Conservation (phyloP, 2,888 invertebrate species). For the Spatulosminthurus flaviceps region DNA sequence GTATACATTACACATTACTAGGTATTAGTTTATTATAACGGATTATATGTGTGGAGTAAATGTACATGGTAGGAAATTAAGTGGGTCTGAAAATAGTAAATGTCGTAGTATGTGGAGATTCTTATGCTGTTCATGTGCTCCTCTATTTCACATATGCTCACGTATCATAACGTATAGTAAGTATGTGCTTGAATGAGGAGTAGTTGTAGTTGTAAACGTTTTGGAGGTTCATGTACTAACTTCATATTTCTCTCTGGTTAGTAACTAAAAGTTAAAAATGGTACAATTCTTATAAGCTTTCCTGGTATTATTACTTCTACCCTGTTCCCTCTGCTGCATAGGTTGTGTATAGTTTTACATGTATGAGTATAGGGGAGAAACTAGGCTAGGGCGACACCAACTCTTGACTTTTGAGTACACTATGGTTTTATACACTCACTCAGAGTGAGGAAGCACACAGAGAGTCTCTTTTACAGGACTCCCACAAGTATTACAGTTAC, state of each 20-base stretch:
- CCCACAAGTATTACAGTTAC: no score
- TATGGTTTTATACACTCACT: conserved; percentile 9
- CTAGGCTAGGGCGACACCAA: background rate
- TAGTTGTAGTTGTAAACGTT: background rate
- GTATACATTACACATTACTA: conserved; percentile 10
- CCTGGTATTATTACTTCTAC: background rate
- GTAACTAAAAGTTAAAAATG: conserved; percentile 16
- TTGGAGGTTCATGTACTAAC: background rate
- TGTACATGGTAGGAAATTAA: background rate
- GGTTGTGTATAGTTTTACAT: no score
- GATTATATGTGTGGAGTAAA: no score
- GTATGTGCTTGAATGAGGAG: background rate
- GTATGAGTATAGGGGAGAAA: no score
- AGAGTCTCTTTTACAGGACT: background rate
- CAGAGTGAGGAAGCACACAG: background rate
- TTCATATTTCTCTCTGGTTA: conserved; percentile 27
- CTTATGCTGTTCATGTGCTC: no score
- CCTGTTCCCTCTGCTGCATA: background rate
- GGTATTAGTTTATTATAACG: background rate
- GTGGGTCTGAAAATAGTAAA: conserved; percentile 36
- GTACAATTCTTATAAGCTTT: background rate
- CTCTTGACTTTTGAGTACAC: conserved; percentile 12
- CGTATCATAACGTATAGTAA: background rate
- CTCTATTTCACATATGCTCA: background rate
- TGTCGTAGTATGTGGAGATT: no score